Evolutionary conservation across 2,797 vertebrate genomes (phyloP), one percentile per base, ranked within the genome.

Genomic region (Gephyroberyx darwinii): DNA sequence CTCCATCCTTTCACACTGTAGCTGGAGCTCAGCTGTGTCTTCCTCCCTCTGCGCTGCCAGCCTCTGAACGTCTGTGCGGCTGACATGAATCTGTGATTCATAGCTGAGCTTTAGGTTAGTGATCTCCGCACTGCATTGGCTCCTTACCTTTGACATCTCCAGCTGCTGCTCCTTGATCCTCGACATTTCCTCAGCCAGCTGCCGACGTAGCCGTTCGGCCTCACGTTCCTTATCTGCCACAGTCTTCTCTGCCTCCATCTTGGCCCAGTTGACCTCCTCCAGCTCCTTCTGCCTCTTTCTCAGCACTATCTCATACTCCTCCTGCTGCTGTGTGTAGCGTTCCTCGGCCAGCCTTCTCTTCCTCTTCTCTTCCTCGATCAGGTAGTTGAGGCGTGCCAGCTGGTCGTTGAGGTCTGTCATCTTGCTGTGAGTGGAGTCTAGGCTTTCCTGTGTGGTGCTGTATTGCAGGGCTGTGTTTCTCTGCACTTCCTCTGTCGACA

Each of bases 81-180:
- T 96, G 84, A 95, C 86, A 71, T 95, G 93, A 92, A 98, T 96
- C 90, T 97, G 95, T 80, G 95, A 96, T 91, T 99, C 96, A 84
- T 95, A 96, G 90, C 94, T 95, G 92, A 95, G 94, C 92, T 96
- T 98, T 93, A 99, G 86, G 91, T 95, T 96, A 95, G 84, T 95
- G 88, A 98, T 94, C 90, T 99, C 96, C 84, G 80, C 92, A 93
- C 89, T 94, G 95, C 91, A 96, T 86, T 96, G 93, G 91, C 95
- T 96, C 88, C 96, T 99, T 98, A 98, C 97, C 97, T 98, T 97
- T 95, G 95, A 95, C 83, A 98, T 92, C 90, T 98, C 96, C 89
- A 72, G 94, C 86, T 97, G 96, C 82, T 94, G 95, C 14, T 97
- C 96, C 92, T 94, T 94, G 88, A 94, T 90, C 80, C 91, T 95